Evolutionary conservation across 1,140 invertebrate genomes (phyloP), one percentile per base, ranked within the genome.

Genomic region (Limonius californicus): DNA sequence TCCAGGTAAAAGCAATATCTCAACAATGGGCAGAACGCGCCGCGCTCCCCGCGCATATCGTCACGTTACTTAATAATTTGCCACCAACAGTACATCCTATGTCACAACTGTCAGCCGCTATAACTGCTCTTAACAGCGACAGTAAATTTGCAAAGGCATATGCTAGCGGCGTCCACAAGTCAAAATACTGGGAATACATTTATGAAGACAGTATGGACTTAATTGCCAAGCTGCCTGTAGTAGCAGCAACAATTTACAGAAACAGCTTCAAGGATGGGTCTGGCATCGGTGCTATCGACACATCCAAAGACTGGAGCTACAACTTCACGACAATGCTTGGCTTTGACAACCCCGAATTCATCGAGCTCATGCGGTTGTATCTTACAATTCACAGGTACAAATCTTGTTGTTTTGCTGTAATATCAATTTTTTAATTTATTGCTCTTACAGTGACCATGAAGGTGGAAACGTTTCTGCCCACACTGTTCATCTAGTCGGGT

Each of bases 121-220:
- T 94, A 62, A 92, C 90, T 27, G 84, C 90, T 9, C 77, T 94
- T 23, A 92, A 94, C 74, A 89, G 85, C 68, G 92, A 95, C 77
- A 92, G 89, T 70, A 88, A 90, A 74, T 95, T 94, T 78, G 88
- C 90, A 7, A 87, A 91, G 70, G 93, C 92, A 0, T 95, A 95
- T 74, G 74, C 82, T 1, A 81, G 86, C 30, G 92, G 92, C 45
- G 86, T 93, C 0, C 86, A 89, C 70, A 95, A 94, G 75, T 77
- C 80, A 27, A 86, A 88, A 70, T 94, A 91, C 75, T 95, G 93
- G 93, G 91, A 95, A 77, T 83, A 83, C 69, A 77, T 83, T 1
- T 94, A 90, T 77, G 92, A 95, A 78, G 93, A 95, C 76, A 83
- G 89, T 2, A 92, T 95, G 88, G 89, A 94, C 74, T 76, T 95